Conservation (phyloP, 2,797 vertebrate species). For the Enteromius unitaeniatus region DNA sequence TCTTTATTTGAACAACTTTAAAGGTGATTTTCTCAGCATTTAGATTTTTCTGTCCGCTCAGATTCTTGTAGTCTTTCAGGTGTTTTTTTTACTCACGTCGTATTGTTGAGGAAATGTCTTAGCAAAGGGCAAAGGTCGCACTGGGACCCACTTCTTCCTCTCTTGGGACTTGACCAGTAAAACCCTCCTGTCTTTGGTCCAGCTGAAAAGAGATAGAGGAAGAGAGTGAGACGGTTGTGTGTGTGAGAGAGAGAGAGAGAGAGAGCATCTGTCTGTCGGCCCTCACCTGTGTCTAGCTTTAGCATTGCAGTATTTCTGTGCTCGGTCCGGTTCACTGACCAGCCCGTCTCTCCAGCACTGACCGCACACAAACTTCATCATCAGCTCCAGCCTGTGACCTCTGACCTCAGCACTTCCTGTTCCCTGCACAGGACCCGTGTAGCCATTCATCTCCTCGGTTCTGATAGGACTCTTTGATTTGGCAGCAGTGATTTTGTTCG, state of each 20-base stretch:
- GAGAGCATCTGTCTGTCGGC: conserved; percentile 40
- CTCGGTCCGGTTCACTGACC: conserved; percentile 88
- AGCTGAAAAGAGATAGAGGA: conserved; percentile 74
- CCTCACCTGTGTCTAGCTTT: conserved; percentile 89
- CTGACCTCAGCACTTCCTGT: conserved; percentile 50
- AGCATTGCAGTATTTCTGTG: conserved; percentile 89
- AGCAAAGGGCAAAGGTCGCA: conserved; percentile 88
- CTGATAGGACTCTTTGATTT: conserved; percentile 29
- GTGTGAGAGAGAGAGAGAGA: not conserved
- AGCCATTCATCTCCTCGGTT: conserved; percentile 18
- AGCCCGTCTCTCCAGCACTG: conserved; percentile 88
- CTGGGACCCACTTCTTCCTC: conserved; percentile 90
- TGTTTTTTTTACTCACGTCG: conserved; percentile 79
- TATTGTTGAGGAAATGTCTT: conserved; percentile 89
- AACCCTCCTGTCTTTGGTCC: conserved; percentile 89
- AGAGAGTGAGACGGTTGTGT: not conserved
- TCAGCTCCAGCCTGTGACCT: conserved; percentile 78
- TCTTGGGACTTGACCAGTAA: conserved; percentile 90
- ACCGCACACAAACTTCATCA: conserved; percentile 92
- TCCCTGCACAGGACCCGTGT: conserved; percentile 17
- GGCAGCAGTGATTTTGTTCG: conserved; percentile 18
- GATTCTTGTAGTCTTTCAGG: too few relatives aligned
- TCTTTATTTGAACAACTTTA: too few relatives aligned
- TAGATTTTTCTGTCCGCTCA: too few relatives aligned
- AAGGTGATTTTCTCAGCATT: too few relatives aligned